Percentiles rank a stretch among this genome's conserved stretches.
Conservation (phyloP, 1,140 invertebrate species). For the Aethina tumida region DNA sequence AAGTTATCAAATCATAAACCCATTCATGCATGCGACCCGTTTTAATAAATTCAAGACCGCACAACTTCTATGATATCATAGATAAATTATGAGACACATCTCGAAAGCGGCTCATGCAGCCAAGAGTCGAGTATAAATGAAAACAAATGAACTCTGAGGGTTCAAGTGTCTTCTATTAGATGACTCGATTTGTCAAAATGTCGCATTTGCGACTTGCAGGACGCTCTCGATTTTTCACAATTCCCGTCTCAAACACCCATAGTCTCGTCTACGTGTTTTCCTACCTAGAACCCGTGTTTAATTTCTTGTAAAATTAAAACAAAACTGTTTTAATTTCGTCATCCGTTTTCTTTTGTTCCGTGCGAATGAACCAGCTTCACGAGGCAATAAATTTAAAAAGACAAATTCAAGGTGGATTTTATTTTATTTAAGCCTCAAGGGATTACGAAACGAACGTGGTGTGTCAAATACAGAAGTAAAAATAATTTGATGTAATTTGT, state of each 20-base stretch:
- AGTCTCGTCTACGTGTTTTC: conserved; percentile 3
- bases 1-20: not conserved
- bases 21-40: not conserved
- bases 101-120: not conserved
- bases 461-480: no score
- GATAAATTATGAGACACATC: not conserved
- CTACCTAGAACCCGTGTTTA: conserved; percentile 1
- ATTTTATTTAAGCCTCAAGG: no score
- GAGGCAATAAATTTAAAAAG: no score
- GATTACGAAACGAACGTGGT: no score
- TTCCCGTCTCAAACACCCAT: not conserved
- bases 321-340: no score
- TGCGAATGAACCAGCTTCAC: no score
- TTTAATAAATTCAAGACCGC: conserved; percentile 4
- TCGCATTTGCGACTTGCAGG: not conserved
- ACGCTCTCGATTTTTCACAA: conserved; percentile 1
- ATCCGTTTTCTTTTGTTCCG: no score
- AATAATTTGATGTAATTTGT: no score
- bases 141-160: conserved; percentile 1
- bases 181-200: conserved; percentile 3
- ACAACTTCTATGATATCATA: no score
- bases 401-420: no score
- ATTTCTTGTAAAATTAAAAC: not conserved
- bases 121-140: not conserved
- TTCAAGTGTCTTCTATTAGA: not conserved